Percentiles rank a stretch among this genome's conserved stretches.
Conservation (phyloP, 2,888 invertebrate species). For the Ernsta delagoae region DNA sequence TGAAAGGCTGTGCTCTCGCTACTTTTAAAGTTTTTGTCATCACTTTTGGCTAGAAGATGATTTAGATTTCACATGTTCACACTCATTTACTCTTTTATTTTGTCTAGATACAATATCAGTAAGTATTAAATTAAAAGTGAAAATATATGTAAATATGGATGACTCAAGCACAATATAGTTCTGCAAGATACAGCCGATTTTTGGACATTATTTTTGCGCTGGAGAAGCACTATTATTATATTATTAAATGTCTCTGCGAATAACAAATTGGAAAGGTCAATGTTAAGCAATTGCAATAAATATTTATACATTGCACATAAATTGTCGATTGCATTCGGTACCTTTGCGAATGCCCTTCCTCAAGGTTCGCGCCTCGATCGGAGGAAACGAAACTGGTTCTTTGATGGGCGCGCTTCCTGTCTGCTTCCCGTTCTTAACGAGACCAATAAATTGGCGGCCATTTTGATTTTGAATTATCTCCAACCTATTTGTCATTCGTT, state of each 20-base stretch:
- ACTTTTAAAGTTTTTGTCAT: neutral
- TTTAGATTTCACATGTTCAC: too few species aligned
- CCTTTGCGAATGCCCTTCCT: constrained; percentile 5
- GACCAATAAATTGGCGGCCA: constrained; percentile 30
- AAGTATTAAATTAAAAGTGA: too few species aligned
- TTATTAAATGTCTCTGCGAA: too few species aligned
- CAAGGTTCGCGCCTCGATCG: constrained; percentile 30
- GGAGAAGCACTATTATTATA: too few species aligned
- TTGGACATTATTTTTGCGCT: too few species aligned
- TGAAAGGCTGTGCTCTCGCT: neutral
- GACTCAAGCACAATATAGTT: too few species aligned
- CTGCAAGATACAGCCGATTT: too few species aligned
- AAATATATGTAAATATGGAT: too few species aligned
- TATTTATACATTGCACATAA: neutral
- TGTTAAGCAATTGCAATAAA: neutral
- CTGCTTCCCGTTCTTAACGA: constrained; percentile 35
- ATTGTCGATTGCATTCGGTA: neutral
- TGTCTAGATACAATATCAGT: too few species aligned
- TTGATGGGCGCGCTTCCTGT: constrained; percentile 45
- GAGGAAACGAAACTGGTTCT: constrained; percentile 46
- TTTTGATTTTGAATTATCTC: constrained; percentile 25
- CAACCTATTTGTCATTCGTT: neutral
- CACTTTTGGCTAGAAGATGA: neutral
- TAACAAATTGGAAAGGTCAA: too few species aligned
- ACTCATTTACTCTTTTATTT: too few species aligned